These are phyloP conservation scores for Sycophila texana DNA, from an alignment of 2,888 invertebrate genomes.

Conservation along the genomic window DNA sequence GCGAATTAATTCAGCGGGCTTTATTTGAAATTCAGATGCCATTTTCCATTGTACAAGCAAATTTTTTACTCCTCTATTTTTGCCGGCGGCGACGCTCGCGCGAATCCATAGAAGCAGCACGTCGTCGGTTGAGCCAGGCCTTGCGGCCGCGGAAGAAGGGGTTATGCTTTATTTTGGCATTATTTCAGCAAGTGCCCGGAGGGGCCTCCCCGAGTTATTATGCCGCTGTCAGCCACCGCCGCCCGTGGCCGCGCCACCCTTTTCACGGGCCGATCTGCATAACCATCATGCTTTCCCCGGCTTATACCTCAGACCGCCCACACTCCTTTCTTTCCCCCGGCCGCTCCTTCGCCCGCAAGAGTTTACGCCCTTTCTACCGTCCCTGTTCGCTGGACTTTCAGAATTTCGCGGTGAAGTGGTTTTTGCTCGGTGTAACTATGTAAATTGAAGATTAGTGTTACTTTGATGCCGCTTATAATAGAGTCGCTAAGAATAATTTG, in stretches of 20 bases:
- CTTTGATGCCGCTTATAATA: too few relatives aligned
- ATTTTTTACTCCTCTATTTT: constrained; percentile 55
- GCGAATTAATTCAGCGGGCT: constrained; percentile 51
- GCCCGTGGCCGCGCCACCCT: constrained; percentile 60
- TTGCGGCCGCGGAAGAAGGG: constrained; percentile 58
- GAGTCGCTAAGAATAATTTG: too few relatives aligned
- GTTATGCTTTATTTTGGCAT: constrained; percentile 66
- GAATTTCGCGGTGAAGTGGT: neutral
- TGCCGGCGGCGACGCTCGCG: neutral
- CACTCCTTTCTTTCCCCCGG: constrained; percentile 60
- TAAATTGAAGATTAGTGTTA: too few relatives aligned
- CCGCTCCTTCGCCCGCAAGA: neutral
- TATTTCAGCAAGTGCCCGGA: constrained; percentile 60
- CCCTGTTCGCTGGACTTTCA: neutral
- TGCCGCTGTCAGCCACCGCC: constrained; percentile 64
- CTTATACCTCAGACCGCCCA: constrained; percentile 52
- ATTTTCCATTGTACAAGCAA: constrained; percentile 57
- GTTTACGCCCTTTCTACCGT: constrained; percentile 17
- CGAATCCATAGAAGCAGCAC: constrained; percentile 1
- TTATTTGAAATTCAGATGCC: constrained; percentile 58
- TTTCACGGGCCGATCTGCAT: constrained; percentile 67
- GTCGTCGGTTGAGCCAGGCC: neutral
- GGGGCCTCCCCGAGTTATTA: constrained; percentile 56
- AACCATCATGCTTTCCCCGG: constrained; percentile 66
- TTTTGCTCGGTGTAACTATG: too few relatives aligned